Base-by-base conservation (phyloP, 2,888 invertebrate species). In the Arenicola marina region DNA sequence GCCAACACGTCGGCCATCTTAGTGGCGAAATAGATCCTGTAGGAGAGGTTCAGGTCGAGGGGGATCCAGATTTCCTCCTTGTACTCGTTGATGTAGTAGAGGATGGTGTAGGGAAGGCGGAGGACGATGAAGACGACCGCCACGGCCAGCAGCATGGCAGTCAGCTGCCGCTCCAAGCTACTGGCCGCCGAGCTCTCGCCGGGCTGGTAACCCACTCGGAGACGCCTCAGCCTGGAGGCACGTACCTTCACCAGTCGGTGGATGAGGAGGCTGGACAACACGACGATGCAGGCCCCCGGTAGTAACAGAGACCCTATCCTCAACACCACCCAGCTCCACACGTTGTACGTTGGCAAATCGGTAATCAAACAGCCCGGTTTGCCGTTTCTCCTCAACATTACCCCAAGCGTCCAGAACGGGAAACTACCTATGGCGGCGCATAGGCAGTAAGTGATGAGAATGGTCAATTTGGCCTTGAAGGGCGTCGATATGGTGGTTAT, bases 401-500 rank as follows among this genome's bases (percentile, higher is more conserved):
- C n/a, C 21, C 57, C 57, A 26, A 61, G 28, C 1, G 56, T 61
- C 46, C 45, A 56, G 4, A 56, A 1, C 1, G 61, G 56, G 29
- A 46, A 68, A 53, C 67, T 63, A 62, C 72, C 70, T 56, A 71
- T 68, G 7, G 69, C 33, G 58, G 71, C 60, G 18, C 72, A 71
- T n/a, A 66, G 46, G 38, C 70, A 44, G 59, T 67, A 68, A 29
- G 72, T 70, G 59, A 46, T 61, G 45, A 67, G 51, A 51, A 74
- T 70, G 58, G 65, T 65, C 7, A 65, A 32, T 33, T 65, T 61
- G 51, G 71, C 71, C 7, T 67, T 63, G n/a, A 26, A 33, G 15
- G 68, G 59, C 28, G 72, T 72, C 56, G 70, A 74, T 33, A 69
- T 59, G 31, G 67, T 46, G 0, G 56, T 54, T 4, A 69, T 69